Evolutionary conservation across 1,140 invertebrate species (phyloP), one percentile per base, ranked within the genome.

Genomic region (Brachionus angularis): DNA sequence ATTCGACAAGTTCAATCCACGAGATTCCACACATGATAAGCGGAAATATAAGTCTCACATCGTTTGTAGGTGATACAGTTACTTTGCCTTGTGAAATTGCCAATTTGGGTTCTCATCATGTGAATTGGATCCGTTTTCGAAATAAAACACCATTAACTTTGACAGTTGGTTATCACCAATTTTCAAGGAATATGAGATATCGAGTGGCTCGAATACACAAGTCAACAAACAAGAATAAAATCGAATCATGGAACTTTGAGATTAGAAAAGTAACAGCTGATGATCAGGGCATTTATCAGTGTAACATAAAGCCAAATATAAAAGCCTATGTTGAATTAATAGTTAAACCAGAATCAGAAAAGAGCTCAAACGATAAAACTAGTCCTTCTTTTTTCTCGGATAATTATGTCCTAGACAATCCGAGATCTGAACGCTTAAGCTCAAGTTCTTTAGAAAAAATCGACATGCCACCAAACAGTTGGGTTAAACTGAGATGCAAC

Each of bases 211-310:
- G 62, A 18, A 18, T 33, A 14, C 23, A 47, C 29, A 25, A 67
- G 4, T 25, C 34, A 12, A 36, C 7, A 7, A n/a, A 42, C 4
- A 18, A 7, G 5, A 31, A 21, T 52, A 12, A 16, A 31, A 31
- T 67, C 1, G 62, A 67, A 36, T 67, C 62, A 5, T 67, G 62
- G 62, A 67, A 67, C 47, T 67, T 67, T 23, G 62, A 67, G 18
- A 67, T 67, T 31, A 46, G 62, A 67, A 67, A 67, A 29, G 62
- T 67, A 8, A 67, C 7, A n/a, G 21, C 10, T 50, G 47, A 50
- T 7, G 62, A 67, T 27, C 42, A 67, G 21, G 62, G 62, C 12
- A 0, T 29, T 16, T 67, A 67, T 18, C 42, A 67, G 16, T 67
- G 62, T 18, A 47, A 67, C 21, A 50, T 67, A 10, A 67, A 67